Evolutionary conservation across 1,140 invertebrate genomes (phyloP).

Genomic region (Aleiodes sp.): DNA sequence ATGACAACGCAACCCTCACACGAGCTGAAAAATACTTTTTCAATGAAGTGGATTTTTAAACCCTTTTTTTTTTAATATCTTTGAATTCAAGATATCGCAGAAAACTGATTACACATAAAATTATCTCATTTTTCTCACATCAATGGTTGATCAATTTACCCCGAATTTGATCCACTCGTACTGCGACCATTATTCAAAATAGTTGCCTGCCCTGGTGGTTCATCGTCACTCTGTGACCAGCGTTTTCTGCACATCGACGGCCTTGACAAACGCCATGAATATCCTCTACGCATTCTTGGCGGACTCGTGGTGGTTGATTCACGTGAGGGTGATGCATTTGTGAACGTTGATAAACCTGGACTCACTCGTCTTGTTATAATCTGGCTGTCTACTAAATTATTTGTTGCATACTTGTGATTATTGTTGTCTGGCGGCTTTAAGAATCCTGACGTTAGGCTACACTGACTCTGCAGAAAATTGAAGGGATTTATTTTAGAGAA

Average conservation of each 20-base stretch:
- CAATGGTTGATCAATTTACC: slow-evolving; percentile 49
- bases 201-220: slow-evolving; percentile 61
- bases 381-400: slow-evolving; percentile 56
- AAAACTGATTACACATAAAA: too few relatives aligned
- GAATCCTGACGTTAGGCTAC: slow-evolving; percentile 60
- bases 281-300: slow-evolving; percentile 71
- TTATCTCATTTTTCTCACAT: too few relatives aligned
- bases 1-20: too few relatives aligned
- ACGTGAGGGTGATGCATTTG: slow-evolving; percentile 48
- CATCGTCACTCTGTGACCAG: slow-evolving; percentile 63
- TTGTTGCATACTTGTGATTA: slow-evolving; percentile 56
- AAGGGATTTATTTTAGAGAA: too few relatives aligned
- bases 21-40: too few relatives aligned
- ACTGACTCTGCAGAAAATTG: slow-evolving; percentile 56
- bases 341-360: slow-evolving; percentile 49
- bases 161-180: slow-evolving; percentile 51
- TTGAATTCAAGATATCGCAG: too few relatives aligned
- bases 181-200: slow-evolving; percentile 72
- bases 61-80: too few relatives aligned
- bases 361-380: slow-evolving; percentile 55
- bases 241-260: slow-evolving; percentile 69
- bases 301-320: slow-evolving; percentile 42
- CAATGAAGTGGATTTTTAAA: too few relatives aligned
- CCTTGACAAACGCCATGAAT: slow-evolving; percentile 76
- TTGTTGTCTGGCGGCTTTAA: slow-evolving; percentile 59